Base-by-base conservation (phyloP, 2,113 vertebrate species). In the Notiomystis cincta region DNA sequence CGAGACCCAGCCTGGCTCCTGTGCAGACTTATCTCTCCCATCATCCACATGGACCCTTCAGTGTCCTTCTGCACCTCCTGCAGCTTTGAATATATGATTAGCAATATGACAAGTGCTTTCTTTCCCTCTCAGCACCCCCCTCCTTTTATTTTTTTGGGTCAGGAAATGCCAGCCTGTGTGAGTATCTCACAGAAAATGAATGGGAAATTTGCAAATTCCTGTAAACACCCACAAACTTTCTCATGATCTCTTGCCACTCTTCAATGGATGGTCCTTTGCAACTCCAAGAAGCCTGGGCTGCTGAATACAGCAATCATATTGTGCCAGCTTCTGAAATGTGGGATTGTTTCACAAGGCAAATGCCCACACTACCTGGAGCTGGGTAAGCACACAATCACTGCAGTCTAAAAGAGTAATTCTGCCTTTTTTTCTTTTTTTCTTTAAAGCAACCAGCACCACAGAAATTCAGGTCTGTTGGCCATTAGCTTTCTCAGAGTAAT, bases 151-250 rank as follows among this genome's bases (percentile, higher is more conserved):
- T 64, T 37, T 50, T 57, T 10, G 22, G 33, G 86, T 91, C 87
- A 93, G 95, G 95, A 96, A 96, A 93, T 96, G 95, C 94, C 89
- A 96, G 51, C 67, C 69, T 13, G 17, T 83, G 61, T n/a, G 37
- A 95, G 51, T 73, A 19, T 92, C 71, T 82, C 82, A 73, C 37
- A 92, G 78, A 83, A 96, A 97, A 76, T 48, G 82, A 95, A 96
- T 85, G 94, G 90, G 80, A 85, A 95, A 95, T 92, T 79, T 90
- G 51, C 86, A 78, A 95, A 96, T 88, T 95, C 94, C 88, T 86
- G 31, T 25, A 78, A 92, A 96, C 96, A 95, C 93, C 94, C 94
- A 96, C 95, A 93, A 96, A 96, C 78, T 91, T 95, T 95, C 96
- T 95, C 94, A 93, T 94, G 95, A 69, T 95, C 94, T 90, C 93